Evolutionary conservation across 2,888 invertebrate species (phyloP).

Genomic region (Taenaris catops): DNA sequence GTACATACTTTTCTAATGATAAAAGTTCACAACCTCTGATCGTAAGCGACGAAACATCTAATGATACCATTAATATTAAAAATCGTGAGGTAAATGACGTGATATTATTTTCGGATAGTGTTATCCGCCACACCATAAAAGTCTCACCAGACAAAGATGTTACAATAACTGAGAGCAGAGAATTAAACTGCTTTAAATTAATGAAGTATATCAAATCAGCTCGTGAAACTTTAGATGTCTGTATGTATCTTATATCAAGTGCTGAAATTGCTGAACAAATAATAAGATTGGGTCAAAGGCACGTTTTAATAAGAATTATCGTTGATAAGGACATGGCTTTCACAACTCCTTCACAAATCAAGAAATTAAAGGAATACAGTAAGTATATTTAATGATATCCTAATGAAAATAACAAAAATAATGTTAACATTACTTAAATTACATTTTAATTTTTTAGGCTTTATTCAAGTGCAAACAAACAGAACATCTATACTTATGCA

Average conservation of each 20-base stretch:
- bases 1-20: conserved; percentile 48
- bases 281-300: conserved; percentile 65
- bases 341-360: conserved; percentile 67
- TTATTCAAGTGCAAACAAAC: conserved; percentile 68
- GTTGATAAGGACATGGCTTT: conserved; percentile 73
- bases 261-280: conserved; percentile 68
- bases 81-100: conserved; percentile 71
- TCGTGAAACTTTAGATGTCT: conserved; percentile 68
- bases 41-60: conserved; percentile 42
- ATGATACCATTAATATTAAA: conserved; percentile 46
- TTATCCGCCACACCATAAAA: conserved; percentile 53
- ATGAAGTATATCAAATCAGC: conserved; percentile 70
- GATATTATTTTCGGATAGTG: conserved; percentile 66
- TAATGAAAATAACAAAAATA: no score
- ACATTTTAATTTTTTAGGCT: conserved; percentile 44
- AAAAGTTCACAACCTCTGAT: conserved; percentile 33
- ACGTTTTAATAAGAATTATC: conserved; percentile 64
- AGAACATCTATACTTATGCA: conserved; percentile 84
- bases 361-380: conserved; percentile 66
- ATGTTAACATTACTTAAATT: no score
- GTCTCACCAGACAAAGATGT: conserved; percentile 56
- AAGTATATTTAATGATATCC: conserved; percentile 35
- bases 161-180: conserved; percentile 62
- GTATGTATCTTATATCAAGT: conserved; percentile 74
- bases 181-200: conserved; percentile 65